Evolutionary conservation across 2,888 invertebrate species (phyloP), one percentile per base, ranked within the genome.

Genomic region (Aplocera efformata): DNA sequence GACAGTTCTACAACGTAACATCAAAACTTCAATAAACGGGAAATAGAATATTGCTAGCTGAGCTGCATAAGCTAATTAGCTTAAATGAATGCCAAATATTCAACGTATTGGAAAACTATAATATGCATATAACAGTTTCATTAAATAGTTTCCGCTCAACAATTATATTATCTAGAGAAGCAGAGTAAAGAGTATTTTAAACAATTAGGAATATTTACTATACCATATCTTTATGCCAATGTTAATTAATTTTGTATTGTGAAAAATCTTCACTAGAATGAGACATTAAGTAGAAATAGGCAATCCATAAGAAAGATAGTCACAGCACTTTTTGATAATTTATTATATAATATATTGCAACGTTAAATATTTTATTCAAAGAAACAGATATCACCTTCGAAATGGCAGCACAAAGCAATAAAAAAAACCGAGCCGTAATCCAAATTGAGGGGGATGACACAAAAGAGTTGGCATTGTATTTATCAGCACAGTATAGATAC

Each of bases 371-470:
- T 26, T 20, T n/a, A 26, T 25, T 20, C n/a, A 20, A 33, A 30
- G 10, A 36, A 39, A 40, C 30, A 42, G 22, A 37, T 45, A 40
- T 41, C 22, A 42, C 35, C 38, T 38, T 13, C 32, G 10, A 23
- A 36, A 32, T 25, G 35, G 22, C 22, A 34, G 32, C 42, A 41
- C 37, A 40, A 26, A 33, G 27, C 26, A 37, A 38, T 34, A 42
- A 39, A 42, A 42, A 45, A 47, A 42, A 26, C 37, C 40, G 41
- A 41, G 31, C 28, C 37, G 32, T 44, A 47, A 44, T 44, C 39
- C 29, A 42, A 50, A 46, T 44, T 46, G 50, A 47, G 42, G 42
- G 44, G 44, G 47, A 42, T 30, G 36, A 10, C 20, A 43, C 32
- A 42, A 50, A 39, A 27, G 34, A 31, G 39, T 32, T 40, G 13